These are phyloP conservation scores for Palythoa grandis DNA, from an alignment of 92 coral and sea anemone genomes.

Conservation along the genomic window DNA sequence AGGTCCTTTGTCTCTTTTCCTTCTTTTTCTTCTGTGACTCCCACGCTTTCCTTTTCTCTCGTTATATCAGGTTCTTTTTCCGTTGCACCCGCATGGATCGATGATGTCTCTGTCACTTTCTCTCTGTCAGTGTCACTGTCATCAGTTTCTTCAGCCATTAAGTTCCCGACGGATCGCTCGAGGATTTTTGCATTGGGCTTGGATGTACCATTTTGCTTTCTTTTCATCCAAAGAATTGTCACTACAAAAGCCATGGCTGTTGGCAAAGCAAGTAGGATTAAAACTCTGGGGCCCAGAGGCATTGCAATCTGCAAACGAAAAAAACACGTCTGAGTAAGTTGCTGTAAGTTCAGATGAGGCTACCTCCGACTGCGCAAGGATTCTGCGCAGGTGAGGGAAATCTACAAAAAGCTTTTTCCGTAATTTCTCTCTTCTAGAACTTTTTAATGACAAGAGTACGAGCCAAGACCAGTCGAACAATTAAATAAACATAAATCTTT, in stretches of 20 bases:
- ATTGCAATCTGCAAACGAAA: conserved; percentile 53
- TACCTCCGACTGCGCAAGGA: not conserved
- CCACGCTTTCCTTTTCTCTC: conserved; percentile 8
- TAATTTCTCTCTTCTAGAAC: no score
- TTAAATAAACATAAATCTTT: no score
- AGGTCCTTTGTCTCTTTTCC: conserved; percentile 1
- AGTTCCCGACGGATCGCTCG: not conserved
- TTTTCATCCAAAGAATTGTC: conserved; percentile 70
- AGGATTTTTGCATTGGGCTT: conserved; percentile 9
- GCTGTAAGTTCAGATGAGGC: not conserved
- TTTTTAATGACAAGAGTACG: no score
- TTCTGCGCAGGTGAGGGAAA: conserved; percentile 17
- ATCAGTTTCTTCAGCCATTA: conserved; percentile 24
- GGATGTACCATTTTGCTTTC: conserved; percentile 40
- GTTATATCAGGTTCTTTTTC: not conserved
- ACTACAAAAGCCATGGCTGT: conserved; percentile 69
- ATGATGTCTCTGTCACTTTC: conserved; percentile 5
- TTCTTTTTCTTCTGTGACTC: not conserved
- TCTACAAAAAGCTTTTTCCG: not conserved
- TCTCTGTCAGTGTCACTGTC: not conserved
- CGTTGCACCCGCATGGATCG: conserved; percentile 1
- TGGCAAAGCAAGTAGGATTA: conserved; percentile 73
- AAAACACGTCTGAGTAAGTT: not conserved
- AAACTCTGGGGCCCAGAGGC: conserved; percentile 72
- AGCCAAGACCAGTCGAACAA: no score